These are phyloP conservation scores for Merodon equestris DNA, from an alignment of 2,888 invertebrate species.

Conservation along the genomic window DNA sequence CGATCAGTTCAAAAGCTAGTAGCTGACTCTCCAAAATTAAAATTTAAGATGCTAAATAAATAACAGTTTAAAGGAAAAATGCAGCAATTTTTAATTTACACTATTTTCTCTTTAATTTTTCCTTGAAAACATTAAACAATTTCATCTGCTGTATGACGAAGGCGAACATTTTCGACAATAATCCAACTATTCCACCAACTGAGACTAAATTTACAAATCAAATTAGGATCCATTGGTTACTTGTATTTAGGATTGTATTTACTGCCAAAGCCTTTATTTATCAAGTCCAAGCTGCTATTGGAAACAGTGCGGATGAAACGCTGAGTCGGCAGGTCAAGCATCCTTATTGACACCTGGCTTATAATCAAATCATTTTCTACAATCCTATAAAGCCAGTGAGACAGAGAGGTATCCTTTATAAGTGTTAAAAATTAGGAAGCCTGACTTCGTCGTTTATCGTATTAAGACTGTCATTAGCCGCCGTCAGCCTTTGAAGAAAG, in stretches of 20 bases:
- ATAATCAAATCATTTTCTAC: conserved; percentile 61
- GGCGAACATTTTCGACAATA: conserved; percentile 74
- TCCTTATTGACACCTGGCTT: conserved; percentile 73
- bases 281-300: conserved; percentile 82
- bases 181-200: conserved; percentile 76
- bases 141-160: conserved; percentile 21
- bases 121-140: conserved; percentile 13
- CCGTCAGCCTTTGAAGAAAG: too few species aligned
- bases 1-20: too few species aligned
- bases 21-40: not conserved
- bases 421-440: not conserved
- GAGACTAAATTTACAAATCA: conserved; percentile 75
- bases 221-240: not conserved
- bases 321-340: conserved; percentile 76
- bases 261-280: conserved; percentile 72
- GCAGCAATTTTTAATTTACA: not conserved
- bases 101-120: conserved; percentile 35
- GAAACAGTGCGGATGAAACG: conserved; percentile 84
- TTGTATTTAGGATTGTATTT: not conserved
- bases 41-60: not conserved
- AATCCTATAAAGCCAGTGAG: conserved; percentile 20
- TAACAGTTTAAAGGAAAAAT: not conserved
- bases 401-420: conserved; percentile 7
- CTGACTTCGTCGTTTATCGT: conserved; percentile 22
- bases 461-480: too few species aligned